Conservation (phyloP, 1,140 invertebrate genomes). For the Drosophila subpulchrella region DNA sequence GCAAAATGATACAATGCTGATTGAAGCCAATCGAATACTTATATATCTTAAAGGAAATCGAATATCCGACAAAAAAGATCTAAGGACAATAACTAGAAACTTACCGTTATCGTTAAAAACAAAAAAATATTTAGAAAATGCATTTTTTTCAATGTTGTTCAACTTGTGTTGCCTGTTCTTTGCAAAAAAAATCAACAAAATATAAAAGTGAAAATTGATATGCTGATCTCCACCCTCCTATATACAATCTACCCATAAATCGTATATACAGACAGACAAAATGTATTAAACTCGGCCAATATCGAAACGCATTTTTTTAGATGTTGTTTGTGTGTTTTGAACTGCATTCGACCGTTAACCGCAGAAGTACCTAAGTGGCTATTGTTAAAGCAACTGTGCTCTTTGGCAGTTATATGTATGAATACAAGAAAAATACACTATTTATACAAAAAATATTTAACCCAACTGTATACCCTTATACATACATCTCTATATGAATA, state of each 20-base stretch:
- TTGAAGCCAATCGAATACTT: slow-evolving; percentile 44
- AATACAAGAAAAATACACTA: slow-evolving; percentile 47
- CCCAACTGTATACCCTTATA: slow-evolving; percentile 62
- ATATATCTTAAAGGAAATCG: slow-evolving; percentile 36
- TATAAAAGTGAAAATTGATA: slow-evolving; percentile 60
- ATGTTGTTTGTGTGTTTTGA: slow-evolving; percentile 72
- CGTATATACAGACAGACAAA: slow-evolving; percentile 45
- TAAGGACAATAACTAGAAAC: slow-evolving; percentile 80
- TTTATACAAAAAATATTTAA: slow-evolving; percentile 60
- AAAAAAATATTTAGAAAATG: slow-evolving; percentile 54
- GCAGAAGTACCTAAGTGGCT: slow-evolving; percentile 75
- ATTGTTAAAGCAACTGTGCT: slow-evolving; percentile 63
- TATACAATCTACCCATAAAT: slow-evolving; percentile 22
- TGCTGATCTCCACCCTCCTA: slow-evolving; percentile 65
- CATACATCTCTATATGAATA: slow-evolving; percentile 68
- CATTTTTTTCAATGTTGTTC: slow-evolving; percentile 66
- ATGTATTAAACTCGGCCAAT: slow-evolving; percentile 63
- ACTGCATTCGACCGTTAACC: slow-evolving; percentile 70
- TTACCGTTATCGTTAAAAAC: slow-evolving; percentile 70
- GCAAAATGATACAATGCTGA: slow-evolving; percentile 34
- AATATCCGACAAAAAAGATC: slow-evolving; percentile 62
- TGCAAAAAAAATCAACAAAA: slow-evolving; percentile 12
- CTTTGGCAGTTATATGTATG: slow-evolving; percentile 54
- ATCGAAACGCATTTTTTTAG: slow-evolving; percentile 75
- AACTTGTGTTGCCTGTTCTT: slow-evolving; percentile 49